These are phyloP conservation scores for Porites evermanni DNA, from an alignment of 92 coral and sea anemone genomes.

Conservation along the genomic window DNA sequence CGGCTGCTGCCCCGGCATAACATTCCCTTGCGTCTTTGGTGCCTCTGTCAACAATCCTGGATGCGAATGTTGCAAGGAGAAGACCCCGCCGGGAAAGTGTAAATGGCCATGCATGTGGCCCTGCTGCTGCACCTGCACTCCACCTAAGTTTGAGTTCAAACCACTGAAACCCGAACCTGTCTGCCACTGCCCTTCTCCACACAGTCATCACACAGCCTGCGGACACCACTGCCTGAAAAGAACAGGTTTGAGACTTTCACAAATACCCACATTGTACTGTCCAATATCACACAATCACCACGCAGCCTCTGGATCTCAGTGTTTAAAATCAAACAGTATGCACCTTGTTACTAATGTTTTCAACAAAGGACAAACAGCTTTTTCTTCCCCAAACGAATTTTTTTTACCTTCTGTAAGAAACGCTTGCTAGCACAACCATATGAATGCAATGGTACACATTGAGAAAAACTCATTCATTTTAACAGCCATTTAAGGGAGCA, in stretches of 20 bases:
- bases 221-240: slow-evolving; percentile 42
- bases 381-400: too few relatives aligned
- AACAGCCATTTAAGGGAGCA: too few relatives aligned
- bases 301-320: too few relatives aligned
- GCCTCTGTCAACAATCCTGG: slow-evolving; percentile 78
- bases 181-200: slow-evolving; percentile 81
- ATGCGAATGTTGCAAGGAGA: slow-evolving; percentile 79
- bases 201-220: slow-evolving; percentile 55
- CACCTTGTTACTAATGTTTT: too few relatives aligned
- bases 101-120: slow-evolving; percentile 98
- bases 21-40: slow-evolving; percentile 77
- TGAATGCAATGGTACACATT: too few relatives aligned
- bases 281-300: too few relatives aligned
- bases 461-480: too few relatives aligned
- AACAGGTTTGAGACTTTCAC: not conserved
- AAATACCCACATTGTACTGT: too few relatives aligned
- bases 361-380: too few relatives aligned
- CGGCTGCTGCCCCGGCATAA: slow-evolving; percentile 76
- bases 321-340: too few relatives aligned
- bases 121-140: slow-evolving; percentile 90
- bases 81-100: slow-evolving; percentile 82
- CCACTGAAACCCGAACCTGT: slow-evolving; percentile 83
- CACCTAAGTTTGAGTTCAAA: slow-evolving; percentile 82
- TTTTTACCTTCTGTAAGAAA: too few relatives aligned
- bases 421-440: too few relatives aligned